Percentiles rank a stretch among this genome's conserved stretches.
Conservation (phyloP, 2,113 vertebrate genomes). For the Gymnarchus niloticus region DNA sequence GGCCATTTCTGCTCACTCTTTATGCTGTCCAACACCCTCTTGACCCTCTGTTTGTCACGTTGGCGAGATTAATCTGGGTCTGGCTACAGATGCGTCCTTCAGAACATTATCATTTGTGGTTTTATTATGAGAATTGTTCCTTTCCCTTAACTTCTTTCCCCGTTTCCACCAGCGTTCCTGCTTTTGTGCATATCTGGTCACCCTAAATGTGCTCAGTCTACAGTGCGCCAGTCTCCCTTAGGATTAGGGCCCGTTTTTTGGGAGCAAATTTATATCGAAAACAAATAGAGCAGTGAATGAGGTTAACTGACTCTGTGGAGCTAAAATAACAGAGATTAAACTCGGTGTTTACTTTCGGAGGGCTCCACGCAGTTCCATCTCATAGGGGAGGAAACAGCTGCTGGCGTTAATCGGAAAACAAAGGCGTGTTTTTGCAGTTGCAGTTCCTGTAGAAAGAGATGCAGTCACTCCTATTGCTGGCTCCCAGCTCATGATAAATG, state of each 20-base stretch:
- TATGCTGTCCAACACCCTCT: neutral
- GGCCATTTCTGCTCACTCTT: neutral
- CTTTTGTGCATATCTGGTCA: neutral
- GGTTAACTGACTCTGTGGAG: slow-evolving; percentile 30
- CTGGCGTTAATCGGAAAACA: slow-evolving; percentile 39
- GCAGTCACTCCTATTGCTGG: slow-evolving; percentile 13
- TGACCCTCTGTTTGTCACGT: neutral
- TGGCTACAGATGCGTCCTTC: neutral
- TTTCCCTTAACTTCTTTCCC: too few species aligned
- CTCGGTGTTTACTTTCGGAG: slow-evolving; percentile 34
- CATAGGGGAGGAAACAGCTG: slow-evolving; percentile 42
- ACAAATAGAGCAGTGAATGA: slow-evolving; percentile 30
- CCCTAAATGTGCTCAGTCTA: neutral
- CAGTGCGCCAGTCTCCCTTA: neutral
- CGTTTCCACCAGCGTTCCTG: neutral
- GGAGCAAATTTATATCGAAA: slow-evolving; percentile 32
- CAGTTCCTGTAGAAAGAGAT: slow-evolving; percentile 23
- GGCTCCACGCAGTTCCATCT: slow-evolving; percentile 27
- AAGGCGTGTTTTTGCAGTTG: slow-evolving; percentile 41
- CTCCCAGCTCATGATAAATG: slow-evolving; percentile 26
- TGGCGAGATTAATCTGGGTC: neutral
- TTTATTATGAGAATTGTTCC: neutral
- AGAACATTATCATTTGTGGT: neutral
- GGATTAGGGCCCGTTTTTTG: slow-evolving; percentile 13
- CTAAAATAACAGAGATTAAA: slow-evolving; percentile 38